phyloP scores from a whole-genome alignment of 2,888 invertebrate genomes.

The Elmis aenea region DNA sequence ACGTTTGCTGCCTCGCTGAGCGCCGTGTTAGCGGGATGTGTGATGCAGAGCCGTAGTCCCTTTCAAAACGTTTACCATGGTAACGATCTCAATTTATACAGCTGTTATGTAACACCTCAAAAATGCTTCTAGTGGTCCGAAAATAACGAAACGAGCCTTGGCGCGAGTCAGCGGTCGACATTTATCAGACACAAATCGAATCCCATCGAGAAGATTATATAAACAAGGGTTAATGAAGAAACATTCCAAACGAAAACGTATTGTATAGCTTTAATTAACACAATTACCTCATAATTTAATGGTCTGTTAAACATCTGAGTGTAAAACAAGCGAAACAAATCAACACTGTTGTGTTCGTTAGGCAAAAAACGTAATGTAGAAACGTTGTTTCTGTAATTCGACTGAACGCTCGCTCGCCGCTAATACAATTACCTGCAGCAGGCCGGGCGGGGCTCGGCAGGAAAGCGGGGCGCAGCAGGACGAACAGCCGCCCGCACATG shows the following conservation, averaged over 20 bases:
- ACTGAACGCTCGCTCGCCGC: constrained; percentile 19
- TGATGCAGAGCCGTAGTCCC: constrained; percentile 5
- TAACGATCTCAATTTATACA: constrained; percentile 7
- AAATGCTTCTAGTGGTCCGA: constrained; percentile 6
- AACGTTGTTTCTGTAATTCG: constrained; percentile 26
- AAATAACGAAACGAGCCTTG: constrained; percentile 9
- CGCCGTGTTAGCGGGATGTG: constrained; percentile 1
- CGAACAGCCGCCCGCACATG: constrained; percentile 10
- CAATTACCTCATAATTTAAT: constrained; percentile 23
- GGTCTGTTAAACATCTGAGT: constrained; percentile 19
- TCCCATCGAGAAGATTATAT: too few species aligned
- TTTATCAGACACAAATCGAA: too few species aligned
- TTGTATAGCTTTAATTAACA: constrained; percentile 21
- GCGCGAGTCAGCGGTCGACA: too few species aligned
- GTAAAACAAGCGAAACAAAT: constrained; percentile 19
- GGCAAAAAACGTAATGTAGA: constrained; percentile 23
- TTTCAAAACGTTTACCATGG: constrained; percentile 4
- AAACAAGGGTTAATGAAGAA: too few species aligned
- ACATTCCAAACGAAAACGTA: constrained; percentile 6
- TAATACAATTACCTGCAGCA: constrained; percentile 25
- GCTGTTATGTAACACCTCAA: constrained; percentile 10
- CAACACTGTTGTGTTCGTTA: constrained; percentile 20
- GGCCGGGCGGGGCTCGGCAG: constrained; percentile 8
- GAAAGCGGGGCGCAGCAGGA: constrained; percentile 13
- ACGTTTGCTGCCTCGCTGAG: not conserved